These are phyloP conservation scores for Dorcus parallelipipedus DNA, from an alignment of 2,888 invertebrate species.

Conservation along the genomic window DNA sequence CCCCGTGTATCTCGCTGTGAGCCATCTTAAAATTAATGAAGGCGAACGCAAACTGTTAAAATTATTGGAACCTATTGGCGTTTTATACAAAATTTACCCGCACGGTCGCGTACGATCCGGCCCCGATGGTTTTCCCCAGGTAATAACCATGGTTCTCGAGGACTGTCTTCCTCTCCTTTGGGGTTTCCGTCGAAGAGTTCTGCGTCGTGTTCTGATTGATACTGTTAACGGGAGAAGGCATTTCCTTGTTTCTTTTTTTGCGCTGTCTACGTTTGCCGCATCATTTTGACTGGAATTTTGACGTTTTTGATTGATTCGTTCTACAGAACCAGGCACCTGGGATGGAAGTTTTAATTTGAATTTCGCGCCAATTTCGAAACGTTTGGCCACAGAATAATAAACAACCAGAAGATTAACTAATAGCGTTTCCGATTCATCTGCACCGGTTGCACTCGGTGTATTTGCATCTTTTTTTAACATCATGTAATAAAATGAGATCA, in stretches of 20 bases:
- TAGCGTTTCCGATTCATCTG: no score
- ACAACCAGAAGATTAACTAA: no score
- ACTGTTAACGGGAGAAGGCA: constrained; percentile 43
- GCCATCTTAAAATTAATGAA: constrained; percentile 57
- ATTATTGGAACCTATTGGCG: constrained; percentile 12
- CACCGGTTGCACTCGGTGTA: no score
- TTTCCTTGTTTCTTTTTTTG: constrained; percentile 14
- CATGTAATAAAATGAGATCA: no score
- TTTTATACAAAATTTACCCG: constrained; percentile 53
- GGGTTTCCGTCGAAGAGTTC: constrained; percentile 30
- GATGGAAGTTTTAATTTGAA: no score
- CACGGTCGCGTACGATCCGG: constrained; percentile 81
- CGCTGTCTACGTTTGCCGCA: constrained; percentile 2
- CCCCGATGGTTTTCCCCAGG: constrained; percentile 72
- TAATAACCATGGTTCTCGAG: constrained; percentile 75
- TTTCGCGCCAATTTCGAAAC: no score
- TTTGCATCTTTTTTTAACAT: no score
- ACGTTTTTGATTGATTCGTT: neutral
- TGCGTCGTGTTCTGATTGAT: constrained; percentile 34
- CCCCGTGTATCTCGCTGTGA: constrained; percentile 67
- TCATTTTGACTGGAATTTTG: constrained; percentile 16
- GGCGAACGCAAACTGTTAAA: constrained; percentile 30
- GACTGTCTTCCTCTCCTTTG: constrained; percentile 51
- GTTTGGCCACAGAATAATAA: no score
- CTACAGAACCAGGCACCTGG: no score